Conservation (phyloP, 2,888 invertebrate genomes). For the Galeruca laticollis region DNA sequence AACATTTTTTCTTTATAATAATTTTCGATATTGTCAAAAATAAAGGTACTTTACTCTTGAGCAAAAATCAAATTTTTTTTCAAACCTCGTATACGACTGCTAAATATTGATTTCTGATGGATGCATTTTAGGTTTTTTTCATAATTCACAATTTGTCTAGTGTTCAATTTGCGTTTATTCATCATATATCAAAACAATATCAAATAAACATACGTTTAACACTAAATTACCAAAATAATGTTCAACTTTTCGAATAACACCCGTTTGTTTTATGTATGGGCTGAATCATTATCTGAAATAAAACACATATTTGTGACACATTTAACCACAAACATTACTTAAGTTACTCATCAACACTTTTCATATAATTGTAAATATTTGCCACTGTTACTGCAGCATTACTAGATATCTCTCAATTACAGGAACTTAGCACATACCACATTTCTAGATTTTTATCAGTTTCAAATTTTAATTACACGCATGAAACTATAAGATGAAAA, state of each 20-base stretch:
- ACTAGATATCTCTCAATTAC: slow-evolving; percentile 25
- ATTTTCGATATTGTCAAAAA: too few species aligned
- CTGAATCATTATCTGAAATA: slow-evolving; percentile 4
- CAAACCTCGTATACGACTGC: too few species aligned
- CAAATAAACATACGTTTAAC: too few species aligned
- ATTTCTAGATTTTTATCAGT: slow-evolving; percentile 31
- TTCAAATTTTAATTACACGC: slow-evolving; percentile 28
- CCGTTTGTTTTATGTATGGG: background rate
- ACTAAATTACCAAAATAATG: background rate
- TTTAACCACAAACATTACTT: slow-evolving; percentile 4
- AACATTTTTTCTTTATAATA: too few species aligned
- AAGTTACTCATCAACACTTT: slow-evolving; percentile 19
- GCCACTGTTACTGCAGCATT: slow-evolving; percentile 8
- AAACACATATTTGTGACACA: slow-evolving; percentile 26
- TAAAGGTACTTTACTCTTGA: too few species aligned
- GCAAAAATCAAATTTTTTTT: too few species aligned
- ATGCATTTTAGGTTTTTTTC: too few species aligned
- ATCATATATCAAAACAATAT: too few species aligned
- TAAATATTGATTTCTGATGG: too few species aligned
- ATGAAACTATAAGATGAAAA: slow-evolving; percentile 14
- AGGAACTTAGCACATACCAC: slow-evolving; percentile 31
- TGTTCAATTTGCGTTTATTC: too few species aligned
- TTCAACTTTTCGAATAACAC: background rate
- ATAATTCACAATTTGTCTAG: too few species aligned
- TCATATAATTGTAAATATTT: slow-evolving; percentile 20